Conservation (phyloP, 2,113 vertebrate species). For the Mesembrinibis cayennensis region DNA sequence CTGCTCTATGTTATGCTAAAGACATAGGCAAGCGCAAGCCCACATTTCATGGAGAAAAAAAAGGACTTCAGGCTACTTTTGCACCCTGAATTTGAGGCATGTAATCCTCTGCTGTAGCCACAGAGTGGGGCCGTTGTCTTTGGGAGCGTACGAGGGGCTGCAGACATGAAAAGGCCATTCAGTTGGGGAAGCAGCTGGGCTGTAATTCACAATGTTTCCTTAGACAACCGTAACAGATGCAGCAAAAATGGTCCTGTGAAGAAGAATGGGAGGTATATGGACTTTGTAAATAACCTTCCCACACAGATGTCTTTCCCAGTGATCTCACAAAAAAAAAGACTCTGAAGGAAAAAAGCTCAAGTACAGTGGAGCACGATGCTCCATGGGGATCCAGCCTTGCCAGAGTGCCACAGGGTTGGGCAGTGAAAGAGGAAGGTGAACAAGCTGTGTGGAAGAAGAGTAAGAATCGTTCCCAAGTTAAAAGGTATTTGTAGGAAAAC, state of each 20-base stretch:
- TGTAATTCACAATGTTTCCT: not conserved
- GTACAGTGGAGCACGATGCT: not conserved
- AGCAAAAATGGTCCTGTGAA: accelerated
- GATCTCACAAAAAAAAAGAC: not conserved
- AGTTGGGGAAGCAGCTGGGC: not conserved
- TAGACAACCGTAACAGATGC: not conserved
- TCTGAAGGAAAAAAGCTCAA: not conserved
- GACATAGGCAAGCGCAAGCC: not conserved
- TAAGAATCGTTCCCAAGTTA: not conserved
- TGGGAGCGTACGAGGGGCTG: not conserved
- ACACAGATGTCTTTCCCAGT: not conserved
- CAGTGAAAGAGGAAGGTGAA: not conserved
- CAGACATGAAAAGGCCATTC: not conserved
- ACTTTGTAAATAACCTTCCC: not conserved
- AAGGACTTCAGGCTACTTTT: not conserved
- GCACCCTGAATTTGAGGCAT: not conserved
- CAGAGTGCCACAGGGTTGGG: not conserved
- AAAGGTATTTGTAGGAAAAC: not conserved
- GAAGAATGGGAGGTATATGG: not conserved
- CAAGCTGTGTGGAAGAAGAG: not conserved
- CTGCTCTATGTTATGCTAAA: not conserved
- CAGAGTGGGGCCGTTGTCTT: not conserved
- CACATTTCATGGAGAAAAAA: not conserved
- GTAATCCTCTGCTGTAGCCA: not conserved
- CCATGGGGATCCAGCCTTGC: not conserved